Percentiles rank a stretch among this genome's conserved stretches.
Conservation (phyloP, 2,888 invertebrate genomes). For the Parelbella ahira region DNA sequence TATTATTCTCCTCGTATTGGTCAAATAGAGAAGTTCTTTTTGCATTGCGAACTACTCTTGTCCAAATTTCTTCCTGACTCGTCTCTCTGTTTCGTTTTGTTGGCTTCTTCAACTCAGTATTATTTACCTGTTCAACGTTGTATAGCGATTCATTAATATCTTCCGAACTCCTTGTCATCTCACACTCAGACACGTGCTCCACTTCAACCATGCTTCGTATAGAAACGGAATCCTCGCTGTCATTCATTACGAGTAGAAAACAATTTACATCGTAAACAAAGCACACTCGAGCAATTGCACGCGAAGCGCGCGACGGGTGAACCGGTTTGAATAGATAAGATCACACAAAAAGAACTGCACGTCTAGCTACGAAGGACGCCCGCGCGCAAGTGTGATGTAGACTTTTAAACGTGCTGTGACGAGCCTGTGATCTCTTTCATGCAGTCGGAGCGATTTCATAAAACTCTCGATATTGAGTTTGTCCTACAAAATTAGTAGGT, state of each 20-base stretch:
- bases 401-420: too few relatives aligned
- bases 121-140: too few relatives aligned
- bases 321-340: conserved; percentile 3
- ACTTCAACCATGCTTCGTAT: background rate
- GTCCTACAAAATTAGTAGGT: too few relatives aligned
- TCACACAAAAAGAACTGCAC: background rate
- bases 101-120: background rate
- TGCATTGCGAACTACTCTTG: background rate
- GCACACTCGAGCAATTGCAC: conserved; percentile 1
- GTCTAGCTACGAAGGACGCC: conserved; percentile 6
- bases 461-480: too few relatives aligned
- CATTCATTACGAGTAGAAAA: conserved; percentile 3
- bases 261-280: conserved; percentile 3
- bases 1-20: background rate
- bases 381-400: too few relatives aligned
- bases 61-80: conserved; percentile 9
- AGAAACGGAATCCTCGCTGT: background rate
- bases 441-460: too few relatives aligned
- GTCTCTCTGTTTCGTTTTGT: conserved; percentile 8
- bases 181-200: background rate
- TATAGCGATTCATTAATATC: background rate
- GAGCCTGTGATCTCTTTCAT: too few relatives aligned
- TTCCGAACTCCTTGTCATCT: conserved; percentile 9
- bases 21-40: too few relatives aligned
- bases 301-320: too few relatives aligned